phyloP scores from a whole-genome alignment of 2,888 invertebrate genomes.

The Empis stercorea region DNA sequence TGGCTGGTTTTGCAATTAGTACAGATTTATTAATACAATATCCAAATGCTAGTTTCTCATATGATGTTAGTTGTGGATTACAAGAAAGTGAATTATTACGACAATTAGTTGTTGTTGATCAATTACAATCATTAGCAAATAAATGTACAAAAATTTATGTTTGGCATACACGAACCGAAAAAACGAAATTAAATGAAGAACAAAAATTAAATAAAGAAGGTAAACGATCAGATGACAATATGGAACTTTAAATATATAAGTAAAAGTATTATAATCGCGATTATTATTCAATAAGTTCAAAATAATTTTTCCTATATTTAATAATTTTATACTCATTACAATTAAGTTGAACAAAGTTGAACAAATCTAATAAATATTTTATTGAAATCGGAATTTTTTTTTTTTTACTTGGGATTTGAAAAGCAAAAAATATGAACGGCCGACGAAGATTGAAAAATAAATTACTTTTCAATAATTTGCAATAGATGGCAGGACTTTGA shows the following conservation, averaged over 20 bases:
- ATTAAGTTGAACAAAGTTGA: too few species aligned
- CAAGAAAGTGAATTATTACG: slow-evolving; percentile 77
- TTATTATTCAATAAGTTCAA: too few species aligned
- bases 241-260: slow-evolving; percentile 39
- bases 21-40: slow-evolving; percentile 56
- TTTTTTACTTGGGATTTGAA: too few species aligned
- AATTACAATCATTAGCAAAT: slow-evolving; percentile 83
- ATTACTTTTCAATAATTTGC: too few species aligned
- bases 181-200: slow-evolving; percentile 64
- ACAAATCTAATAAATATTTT: too few species aligned
- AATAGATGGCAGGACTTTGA: too few species aligned
- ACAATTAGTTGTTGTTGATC: slow-evolving; percentile 54
- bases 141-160: slow-evolving; percentile 90
- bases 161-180: slow-evolving; percentile 96
- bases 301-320: too few species aligned
- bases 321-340: too few species aligned
- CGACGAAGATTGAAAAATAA: too few species aligned
- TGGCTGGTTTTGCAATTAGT: slow-evolving; percentile 94
- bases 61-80: slow-evolving; percentile 75
- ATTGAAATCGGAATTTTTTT: too few species aligned
- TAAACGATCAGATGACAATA: slow-evolving; percentile 42
- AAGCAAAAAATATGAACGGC: too few species aligned
- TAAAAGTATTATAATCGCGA: too few species aligned
- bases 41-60: slow-evolving; percentile 65
- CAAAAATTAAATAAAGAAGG: slow-evolving; percentile 40